A percentile compares a stretch with the other conserved stretches of the same genome.
Evolutionary conservation across 2,888 invertebrate species (phyloP).

Genomic region (Orchesella flavescens): DNA sequence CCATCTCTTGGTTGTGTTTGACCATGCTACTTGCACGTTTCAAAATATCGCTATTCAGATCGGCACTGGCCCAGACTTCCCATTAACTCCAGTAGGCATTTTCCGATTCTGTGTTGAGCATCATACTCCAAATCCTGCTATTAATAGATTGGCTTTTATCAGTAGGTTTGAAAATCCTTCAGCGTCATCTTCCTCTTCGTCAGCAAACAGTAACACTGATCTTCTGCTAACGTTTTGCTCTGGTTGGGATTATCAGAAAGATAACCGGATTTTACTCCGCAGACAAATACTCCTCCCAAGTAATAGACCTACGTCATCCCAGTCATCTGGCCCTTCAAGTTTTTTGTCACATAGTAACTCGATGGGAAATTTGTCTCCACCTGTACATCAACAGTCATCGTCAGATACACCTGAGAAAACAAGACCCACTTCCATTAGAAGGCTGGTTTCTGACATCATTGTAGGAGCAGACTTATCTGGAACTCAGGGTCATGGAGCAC

Average conservation of each 20-base stretch:
- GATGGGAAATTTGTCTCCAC: constrained; percentile 53
- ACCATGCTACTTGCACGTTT: constrained; percentile 63
- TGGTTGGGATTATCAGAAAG: constrained; percentile 65
- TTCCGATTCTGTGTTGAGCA: constrained; percentile 67
- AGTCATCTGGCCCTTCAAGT: constrained; percentile 19
- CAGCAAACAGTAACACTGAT: constrained; percentile 2
- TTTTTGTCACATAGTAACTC: constrained; percentile 47
- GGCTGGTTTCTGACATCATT: constrained; percentile 71
- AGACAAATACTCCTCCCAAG: constrained; percentile 26
- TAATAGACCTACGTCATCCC: constrained; percentile 6
- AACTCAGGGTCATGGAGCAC: constrained; percentile 45
- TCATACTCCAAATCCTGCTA: constrained; percentile 46
- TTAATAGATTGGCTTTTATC: constrained; percentile 64
- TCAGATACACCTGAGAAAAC: constrained; percentile 46
- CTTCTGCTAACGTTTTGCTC: constrained; percentile 45
- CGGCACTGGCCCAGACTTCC: constrained; percentile 32
- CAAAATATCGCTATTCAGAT: constrained; percentile 68
- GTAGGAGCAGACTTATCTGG: constrained; percentile 67
- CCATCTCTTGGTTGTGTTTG: constrained; percentile 69
- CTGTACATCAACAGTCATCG: constrained; percentile 18
- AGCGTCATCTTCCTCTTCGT: constrained; percentile 24
- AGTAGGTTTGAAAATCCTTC: constrained; percentile 33
- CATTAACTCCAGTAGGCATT: constrained; percentile 45
- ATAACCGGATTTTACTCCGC: constrained; percentile 24
- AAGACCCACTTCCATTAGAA: constrained; percentile 65